Evolutionary conservation across 23 tunicate species (phyloP).

Genomic region (Clavelina lepadiformis): DNA sequence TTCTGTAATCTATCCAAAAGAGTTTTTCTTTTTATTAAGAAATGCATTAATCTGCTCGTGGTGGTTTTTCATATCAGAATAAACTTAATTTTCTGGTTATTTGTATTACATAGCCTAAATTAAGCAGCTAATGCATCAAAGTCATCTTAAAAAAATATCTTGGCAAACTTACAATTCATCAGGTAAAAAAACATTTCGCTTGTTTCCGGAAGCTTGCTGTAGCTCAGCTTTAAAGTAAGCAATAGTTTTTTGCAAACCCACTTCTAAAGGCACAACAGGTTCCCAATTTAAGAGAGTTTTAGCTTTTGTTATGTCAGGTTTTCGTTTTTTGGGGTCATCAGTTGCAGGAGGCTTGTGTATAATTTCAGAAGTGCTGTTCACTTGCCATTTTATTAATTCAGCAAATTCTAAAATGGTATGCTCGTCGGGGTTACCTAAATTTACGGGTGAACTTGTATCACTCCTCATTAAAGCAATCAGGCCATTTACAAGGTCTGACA

Average conservation of each 20-base stretch:
- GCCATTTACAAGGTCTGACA: conserved; percentile 83
- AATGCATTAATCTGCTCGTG: too few species aligned
- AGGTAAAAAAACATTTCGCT: conserved; percentile 80
- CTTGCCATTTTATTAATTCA: conserved; percentile 32
- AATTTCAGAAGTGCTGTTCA: conserved; percentile 61
- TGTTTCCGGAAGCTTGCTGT: conserved; percentile 71
- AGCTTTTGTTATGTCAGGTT: conserved; percentile 97
- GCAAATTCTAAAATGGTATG: conserved; percentile 88
- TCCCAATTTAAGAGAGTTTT: conserved; percentile 56
- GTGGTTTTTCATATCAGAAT: too few species aligned
- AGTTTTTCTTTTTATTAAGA: too few species aligned
- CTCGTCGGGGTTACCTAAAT: conserved; percentile 91
- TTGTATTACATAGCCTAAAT: too few species aligned
- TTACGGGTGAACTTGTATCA: conserved; percentile 65
- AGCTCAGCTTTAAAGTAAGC: conserved; percentile 87
- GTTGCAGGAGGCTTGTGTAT: conserved; percentile 71
- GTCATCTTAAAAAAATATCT: neutral
- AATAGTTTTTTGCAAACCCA: conserved; percentile 74
- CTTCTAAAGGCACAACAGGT: conserved; percentile 73
- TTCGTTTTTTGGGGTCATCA: conserved; percentile 90
- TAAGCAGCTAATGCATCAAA: neutral
- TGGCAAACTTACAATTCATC: conserved; percentile 43
- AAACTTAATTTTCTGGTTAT: too few species aligned
- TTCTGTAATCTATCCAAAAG: too few species aligned
- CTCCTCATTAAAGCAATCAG: conserved; percentile 84